Evolutionary conservation across 2,797 vertebrate species (phyloP), one percentile per base, ranked within the genome.

Genomic region (Anabas testudineus): DNA sequence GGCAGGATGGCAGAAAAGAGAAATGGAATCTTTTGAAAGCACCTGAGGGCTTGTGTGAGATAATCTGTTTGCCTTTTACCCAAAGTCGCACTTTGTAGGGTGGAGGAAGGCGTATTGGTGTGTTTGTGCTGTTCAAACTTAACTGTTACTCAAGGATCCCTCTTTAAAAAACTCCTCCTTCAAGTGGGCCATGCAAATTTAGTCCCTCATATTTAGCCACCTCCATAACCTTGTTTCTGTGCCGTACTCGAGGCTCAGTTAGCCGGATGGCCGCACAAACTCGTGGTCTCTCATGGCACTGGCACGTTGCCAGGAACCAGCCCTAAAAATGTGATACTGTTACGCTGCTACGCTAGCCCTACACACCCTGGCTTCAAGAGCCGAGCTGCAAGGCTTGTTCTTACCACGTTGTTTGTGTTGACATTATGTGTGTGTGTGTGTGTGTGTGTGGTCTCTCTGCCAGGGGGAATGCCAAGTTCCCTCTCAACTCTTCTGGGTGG

Each of bases 11-110:
- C 24, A 42, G 69, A 55, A 78, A 63, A 67, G 65, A 81, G 72
- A 80, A 74, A 74, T 71, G 60, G 63, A 85, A 83, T 90, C 88
- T 89, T 77, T 57, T 65, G 69, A 87, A 87, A 79, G 39, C 74
- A 88, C 89, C 90, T 82, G 80, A 80, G 86, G 90, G 78, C 71
- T 78, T 30, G 72, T 76, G 85, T 91, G 91, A 90, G 88, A 87
- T 89, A 87, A 91, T 92, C 87, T 90, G 86, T 86, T 90, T 89
- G 78, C 69, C 14, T 88, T 76, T 80, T 82, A 81, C 70, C 74
- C 71, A 42, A 65, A 81, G 74, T 87, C 63, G 58, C 73, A n/a
- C 65, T 76, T 68, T 75, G 72, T 19, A 32, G 76, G 82, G 73
- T 19, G 82, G 81, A 86, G 81, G 80, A 66, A 67, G 81, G 81